These are phyloP conservation scores for Pithys albifrons DNA, from an alignment of 2,113 vertebrate genomes.

Conservation along the genomic window DNA sequence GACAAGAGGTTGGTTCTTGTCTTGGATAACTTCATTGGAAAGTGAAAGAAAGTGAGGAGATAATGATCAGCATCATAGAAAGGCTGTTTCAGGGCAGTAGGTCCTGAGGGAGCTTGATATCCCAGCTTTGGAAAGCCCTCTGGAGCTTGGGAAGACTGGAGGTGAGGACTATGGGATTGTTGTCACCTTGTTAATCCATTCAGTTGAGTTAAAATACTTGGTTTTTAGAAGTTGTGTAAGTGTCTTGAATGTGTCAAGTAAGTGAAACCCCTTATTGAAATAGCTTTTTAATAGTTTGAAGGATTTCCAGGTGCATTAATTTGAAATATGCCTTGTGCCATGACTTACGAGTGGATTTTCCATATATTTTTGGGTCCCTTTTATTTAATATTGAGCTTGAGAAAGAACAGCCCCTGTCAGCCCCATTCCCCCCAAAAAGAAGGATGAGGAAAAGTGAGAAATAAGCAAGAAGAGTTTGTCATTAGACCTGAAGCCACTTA, in stretches of 20 bases:
- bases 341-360: not conserved
- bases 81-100: not conserved
- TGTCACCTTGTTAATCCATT: not conserved
- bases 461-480: not conserved
- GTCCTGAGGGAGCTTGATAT: not conserved
- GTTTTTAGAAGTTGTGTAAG: not conserved
- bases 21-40: not conserved
- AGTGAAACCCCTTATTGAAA: not conserved
- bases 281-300: not conserved
- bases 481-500: not conserved
- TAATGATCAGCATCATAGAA: not conserved
- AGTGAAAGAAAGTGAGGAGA: not conserved
- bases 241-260: not conserved
- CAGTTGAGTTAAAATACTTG: not conserved
- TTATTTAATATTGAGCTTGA: not conserved
- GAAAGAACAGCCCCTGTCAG: not conserved
- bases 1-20: not conserved
- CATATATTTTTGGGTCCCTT: not conserved
- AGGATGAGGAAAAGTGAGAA: not conserved
- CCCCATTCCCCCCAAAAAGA: not conserved
- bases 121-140: not conserved
- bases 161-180: accelerated
- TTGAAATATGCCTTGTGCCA: not conserved
- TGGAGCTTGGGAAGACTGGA: not conserved
- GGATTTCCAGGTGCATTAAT: not conserved